Evolutionary conservation across 2,113 vertebrate species (phyloP), one percentile per base, ranked within the genome.

Genomic region (Hypanus sabinus): DNA sequence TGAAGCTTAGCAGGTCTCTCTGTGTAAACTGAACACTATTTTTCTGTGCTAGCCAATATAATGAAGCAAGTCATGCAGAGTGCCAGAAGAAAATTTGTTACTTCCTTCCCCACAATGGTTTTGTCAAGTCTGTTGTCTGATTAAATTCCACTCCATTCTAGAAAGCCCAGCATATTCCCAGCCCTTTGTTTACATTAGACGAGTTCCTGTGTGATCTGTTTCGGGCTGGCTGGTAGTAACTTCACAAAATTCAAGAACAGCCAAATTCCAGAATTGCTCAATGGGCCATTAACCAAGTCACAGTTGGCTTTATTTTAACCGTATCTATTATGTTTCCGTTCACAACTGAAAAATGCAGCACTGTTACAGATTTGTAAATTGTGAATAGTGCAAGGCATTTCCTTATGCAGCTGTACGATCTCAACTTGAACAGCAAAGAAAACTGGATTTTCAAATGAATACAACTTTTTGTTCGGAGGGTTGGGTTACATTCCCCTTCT

Each of bases 81-180:
- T 55, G 91, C 91, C 91, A 93, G 70, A 93, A 90, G 85, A 93
- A 93, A 70, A 93, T 93, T 93, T 93, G 91, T 93, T 93, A 93
- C 38, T 93, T 93, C 91, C 91, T 93, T 93, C 91, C 68, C 36
- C 70, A 93, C 68, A 73, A 93, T 46, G 38, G 46, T 73, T 93
- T 73, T 93, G 91, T 93, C 36, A 93, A 71, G 91, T 93, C 33
- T 93, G 91, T 93, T 93, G 68, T 93, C 91, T 38, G 68, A 93
- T 30, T 93, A 55, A 70, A 93, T 93, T 55, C 91, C 70, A 73
- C 36, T 55, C 70, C 70, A 55, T 30, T 73, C 36, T 55, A 73
- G 36, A 73, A 93, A 93, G 68, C 8, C 38, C 70, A 73, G 38
- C 68, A 27, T 70, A 93, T 46, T 93, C 24, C 70, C 70, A 73